Evolutionary conservation across 2,888 invertebrate species (phyloP), one percentile per base, ranked within the genome.

Genomic region (Pycnomerus fuliginosus): DNA sequence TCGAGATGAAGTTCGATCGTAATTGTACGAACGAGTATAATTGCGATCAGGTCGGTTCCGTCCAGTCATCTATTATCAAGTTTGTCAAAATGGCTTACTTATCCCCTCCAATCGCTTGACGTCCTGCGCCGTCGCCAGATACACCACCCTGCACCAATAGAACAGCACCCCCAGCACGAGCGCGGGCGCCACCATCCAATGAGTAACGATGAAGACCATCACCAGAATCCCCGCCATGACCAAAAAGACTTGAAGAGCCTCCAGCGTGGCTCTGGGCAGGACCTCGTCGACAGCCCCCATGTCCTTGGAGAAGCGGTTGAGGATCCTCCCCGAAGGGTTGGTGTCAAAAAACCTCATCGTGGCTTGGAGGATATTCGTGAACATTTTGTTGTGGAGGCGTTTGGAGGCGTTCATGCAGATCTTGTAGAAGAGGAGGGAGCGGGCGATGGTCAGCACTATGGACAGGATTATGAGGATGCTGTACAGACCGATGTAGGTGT

Each of bases 231-330:
- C 88, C 22, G 78, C 41, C 78, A 82, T 83, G 35, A 87, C 82
- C 71, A 86, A 77, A 58, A 81, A 80, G 44, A 87, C 80, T 62
- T 78, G 78, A 44, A 82, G 74, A 51, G 82, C 76, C 64, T 85
- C 84, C 31, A 84, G 70, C 62, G 80, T 78, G 61, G 82, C 79
- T 47, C 76, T 72, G 0, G 87, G 86, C 34, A 89, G 68, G 11
- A 80, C 73, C 69, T 89, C 88, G 61, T 89, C 88, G 31, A 90
- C 80, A 1, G 84, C 76, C 0, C 89, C 89, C 72, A 89, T 83
- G 63, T 91, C 91, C 66, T 90, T 90, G 0, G 90, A 87, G 70
- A 91, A 91, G 37, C 90, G 74, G 70, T 90, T 90, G 36, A 91
- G 76, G 55, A 91, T 85, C 11, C 88, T 69, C 79, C 84, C 85